Base-by-base conservation (phyloP, 2,888 invertebrate species). In the Embidobia sp. region DNA sequence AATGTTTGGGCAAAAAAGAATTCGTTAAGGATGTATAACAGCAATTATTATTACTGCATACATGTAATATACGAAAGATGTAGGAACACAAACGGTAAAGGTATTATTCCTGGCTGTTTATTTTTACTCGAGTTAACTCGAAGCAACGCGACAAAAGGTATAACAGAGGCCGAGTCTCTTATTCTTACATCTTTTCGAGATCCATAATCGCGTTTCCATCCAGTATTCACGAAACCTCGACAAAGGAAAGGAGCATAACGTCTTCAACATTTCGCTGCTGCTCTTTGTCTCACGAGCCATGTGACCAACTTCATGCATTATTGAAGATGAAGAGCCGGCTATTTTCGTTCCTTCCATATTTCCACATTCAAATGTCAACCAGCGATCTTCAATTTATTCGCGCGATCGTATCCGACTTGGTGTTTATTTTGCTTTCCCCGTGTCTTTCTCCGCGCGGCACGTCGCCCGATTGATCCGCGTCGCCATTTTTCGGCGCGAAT, bases 261-360 rank as follows among this genome's bases (percentile, higher is more conserved):
- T 53, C 35, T 19, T 13, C 27, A 57, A 57, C 59, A 18, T 53
- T 37, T 51, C 22, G 26, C 33, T 48, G 35, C 37, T 57, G 22
- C 35, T 55, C 27, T 69, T 69, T 59, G 35, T 61, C 77, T 64
- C 55, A 55, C 63, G 66, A 46, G 10, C 48, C 27, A 73, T 26
- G 57, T 44, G 66, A 57, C 57, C 42, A 44, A 40, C 67, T 73
- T 82, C 79, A 87, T 88, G 88, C 85, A 87, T 88, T 85, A 88
- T 88, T 86, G 83, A 88, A 83, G 80, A 79, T 81, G 79, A 78
- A 49, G 49, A 59, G 19, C 46, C 64, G 69, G 86, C 87, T 88
- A 88, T 88, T 88, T 87, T 87, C 86, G 85, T 85, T 85, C 83
- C 78, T 77, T 67, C 75, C 80, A 82, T 84, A 85, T 87, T 87